phyloP scores from a whole-genome alignment of 1,140 invertebrate species.

The Leptinotarsa lineolata region DNA sequence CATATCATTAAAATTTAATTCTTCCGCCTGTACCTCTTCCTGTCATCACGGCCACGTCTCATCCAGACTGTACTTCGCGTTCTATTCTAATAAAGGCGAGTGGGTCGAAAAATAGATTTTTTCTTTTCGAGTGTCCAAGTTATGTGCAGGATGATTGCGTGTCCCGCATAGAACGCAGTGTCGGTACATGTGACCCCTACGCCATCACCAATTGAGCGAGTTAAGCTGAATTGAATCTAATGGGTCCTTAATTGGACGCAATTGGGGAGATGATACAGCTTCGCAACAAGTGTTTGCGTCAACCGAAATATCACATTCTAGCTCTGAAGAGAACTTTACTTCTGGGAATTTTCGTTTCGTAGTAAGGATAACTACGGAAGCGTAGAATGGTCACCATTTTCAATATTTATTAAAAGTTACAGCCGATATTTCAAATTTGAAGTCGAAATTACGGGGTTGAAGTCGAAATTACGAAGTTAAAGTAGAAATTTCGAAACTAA shows the following conservation, averaged over 20 bases:
- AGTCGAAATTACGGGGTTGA: too few species aligned
- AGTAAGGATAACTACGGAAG: too few species aligned
- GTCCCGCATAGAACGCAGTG: constrained; percentile 49
- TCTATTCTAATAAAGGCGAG: constrained; percentile 16
- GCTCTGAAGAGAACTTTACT: constrained; percentile 5
- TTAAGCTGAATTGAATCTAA: constrained; percentile 54
- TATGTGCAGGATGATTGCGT: constrained; percentile 40
- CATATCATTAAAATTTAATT: too few species aligned
- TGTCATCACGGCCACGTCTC: background rate
- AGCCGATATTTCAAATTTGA: too few species aligned
- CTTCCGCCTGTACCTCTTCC: background rate
- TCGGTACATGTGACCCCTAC: constrained; percentile 52
- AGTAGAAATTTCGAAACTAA: too few species aligned
- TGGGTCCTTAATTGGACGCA: constrained; percentile 52
- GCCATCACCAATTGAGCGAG: constrained; percentile 54
- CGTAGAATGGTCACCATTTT: too few species aligned
- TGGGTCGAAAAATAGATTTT: constrained; percentile 29
- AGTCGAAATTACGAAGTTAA: too few species aligned
- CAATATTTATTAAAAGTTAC: too few species aligned
- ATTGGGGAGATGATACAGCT: constrained; percentile 48
- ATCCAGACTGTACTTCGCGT: background rate
- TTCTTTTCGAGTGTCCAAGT: constrained; percentile 30
- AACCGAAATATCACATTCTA: constrained; percentile 27
- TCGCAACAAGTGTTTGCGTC: constrained; percentile 45
- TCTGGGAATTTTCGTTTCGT: background rate